A percentile compares a stretch with the other conserved stretches of the same genome.
phyloP scores from a whole-genome alignment of 2,888 invertebrate species.

The Mythimna loreyi region DNA sequence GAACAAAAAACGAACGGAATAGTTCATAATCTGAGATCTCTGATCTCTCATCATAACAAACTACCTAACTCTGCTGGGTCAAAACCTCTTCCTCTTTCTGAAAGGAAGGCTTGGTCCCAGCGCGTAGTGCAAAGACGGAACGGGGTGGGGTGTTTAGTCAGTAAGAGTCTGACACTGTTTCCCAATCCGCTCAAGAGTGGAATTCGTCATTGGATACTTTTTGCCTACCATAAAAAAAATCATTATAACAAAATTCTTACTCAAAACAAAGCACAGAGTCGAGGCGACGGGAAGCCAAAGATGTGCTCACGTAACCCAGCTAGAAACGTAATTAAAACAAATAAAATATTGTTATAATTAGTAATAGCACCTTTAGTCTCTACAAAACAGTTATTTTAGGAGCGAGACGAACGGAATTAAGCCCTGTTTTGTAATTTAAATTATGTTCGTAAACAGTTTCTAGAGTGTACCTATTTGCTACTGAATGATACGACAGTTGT shows the following conservation, averaged over 20 bases:
- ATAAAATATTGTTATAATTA: constrained; percentile 32
- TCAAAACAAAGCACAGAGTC: neutral
- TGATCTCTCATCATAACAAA: no score
- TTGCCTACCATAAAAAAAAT: no score
- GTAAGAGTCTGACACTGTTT: no score
- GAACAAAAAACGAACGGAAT: neutral
- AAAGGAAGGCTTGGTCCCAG: no score
- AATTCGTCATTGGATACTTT: no score
- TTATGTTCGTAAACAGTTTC: constrained; percentile 1
- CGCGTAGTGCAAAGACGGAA: no score
- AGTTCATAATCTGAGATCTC: no score
- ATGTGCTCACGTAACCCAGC: neutral
- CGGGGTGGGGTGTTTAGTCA: no score
- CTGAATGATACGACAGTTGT: neutral
- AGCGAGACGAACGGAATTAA: constrained; percentile 3
- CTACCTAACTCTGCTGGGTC: no score
- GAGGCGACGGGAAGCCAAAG: neutral
- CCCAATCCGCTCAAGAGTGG: no score
- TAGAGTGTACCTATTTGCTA: constrained; percentile 1
- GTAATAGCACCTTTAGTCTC: constrained; percentile 4
- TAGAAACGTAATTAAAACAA: constrained; percentile 7
- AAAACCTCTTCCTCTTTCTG: no score
- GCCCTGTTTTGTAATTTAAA: constrained; percentile 17
- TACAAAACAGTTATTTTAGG: constrained; percentile 9
- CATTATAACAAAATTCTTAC: neutral